Percentiles rank a stretch among this genome's conserved stretches.
phyloP scores from a whole-genome alignment of 2,113 vertebrate genomes.

The Nothocercus julius region DNA sequence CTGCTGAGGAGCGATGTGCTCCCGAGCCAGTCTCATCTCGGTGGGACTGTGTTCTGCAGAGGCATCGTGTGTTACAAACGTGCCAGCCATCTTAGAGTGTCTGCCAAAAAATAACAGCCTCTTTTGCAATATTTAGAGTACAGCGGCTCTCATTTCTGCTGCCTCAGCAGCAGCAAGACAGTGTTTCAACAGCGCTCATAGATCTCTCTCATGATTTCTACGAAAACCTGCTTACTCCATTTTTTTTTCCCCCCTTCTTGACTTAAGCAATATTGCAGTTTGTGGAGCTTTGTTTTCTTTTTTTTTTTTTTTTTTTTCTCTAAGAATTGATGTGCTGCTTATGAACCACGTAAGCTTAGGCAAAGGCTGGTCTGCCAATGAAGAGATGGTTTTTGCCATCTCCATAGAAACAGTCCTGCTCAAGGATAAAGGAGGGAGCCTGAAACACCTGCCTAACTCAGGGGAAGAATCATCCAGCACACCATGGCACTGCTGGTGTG shows the following conservation, averaged over 20 bases:
- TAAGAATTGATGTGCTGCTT: neutral
- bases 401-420: neutral
- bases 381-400: neutral
- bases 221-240: neutral
- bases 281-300: neutral
- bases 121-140: neutral
- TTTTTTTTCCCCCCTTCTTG: neutral
- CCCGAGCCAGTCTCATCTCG: neutral
- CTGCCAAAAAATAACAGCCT: neutral
- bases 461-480: slow-evolving; percentile 77
- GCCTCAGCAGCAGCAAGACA: neutral
- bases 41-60: neutral
- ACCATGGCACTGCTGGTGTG: slow-evolving; percentile 74
- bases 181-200: neutral
- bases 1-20: neutral
- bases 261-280: neutral
- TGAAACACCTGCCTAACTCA: slow-evolving; percentile 79
- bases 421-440: slow-evolving; percentile 66
- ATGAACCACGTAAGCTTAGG: fast-evolving
- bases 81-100: neutral
- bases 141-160: neutral
- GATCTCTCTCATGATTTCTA: neutral
- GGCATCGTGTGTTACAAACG: neutral
- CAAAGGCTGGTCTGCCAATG: neutral
- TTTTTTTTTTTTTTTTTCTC: neutral